These are phyloP conservation scores for Ornithoptera priamus DNA, from an alignment of 2,888 invertebrate genomes.

Conservation along the genomic window DNA sequence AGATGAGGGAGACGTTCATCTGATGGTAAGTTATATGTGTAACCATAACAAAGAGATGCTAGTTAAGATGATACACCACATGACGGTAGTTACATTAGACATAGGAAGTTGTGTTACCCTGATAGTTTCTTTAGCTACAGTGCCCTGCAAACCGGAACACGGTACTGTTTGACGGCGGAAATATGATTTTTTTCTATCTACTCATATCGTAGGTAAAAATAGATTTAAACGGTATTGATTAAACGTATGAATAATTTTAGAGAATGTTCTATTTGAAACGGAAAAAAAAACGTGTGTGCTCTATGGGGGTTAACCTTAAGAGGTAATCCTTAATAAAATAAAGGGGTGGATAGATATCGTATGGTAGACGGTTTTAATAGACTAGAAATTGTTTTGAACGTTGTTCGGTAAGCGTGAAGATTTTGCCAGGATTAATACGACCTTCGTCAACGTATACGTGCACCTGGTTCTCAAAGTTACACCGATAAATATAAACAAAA, in stretches of 20 bases:
- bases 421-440: constrained; percentile 64
- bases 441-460: constrained; percentile 54
- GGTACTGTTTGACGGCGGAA: too few relatives aligned
- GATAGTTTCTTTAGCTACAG: too few relatives aligned
- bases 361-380: constrained; percentile 65
- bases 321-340: constrained; percentile 30
- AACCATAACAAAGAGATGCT: too few relatives aligned
- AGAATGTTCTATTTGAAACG: constrained; percentile 1
- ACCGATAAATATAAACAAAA: background rate
- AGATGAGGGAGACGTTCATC: too few relatives aligned
- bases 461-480: constrained; percentile 54
- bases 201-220: too few relatives aligned
- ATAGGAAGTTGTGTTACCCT: too few relatives aligned
- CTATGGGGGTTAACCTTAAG: constrained; percentile 25
- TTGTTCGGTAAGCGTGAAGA: constrained; percentile 73
- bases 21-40: too few relatives aligned
- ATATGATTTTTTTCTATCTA: too few relatives aligned
- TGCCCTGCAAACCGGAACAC: too few relatives aligned
- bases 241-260: constrained; percentile 14
- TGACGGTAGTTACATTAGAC: too few relatives aligned
- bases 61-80: too few relatives aligned
- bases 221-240: background rate
- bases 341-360: constrained; percentile 30
- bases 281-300: constrained; percentile 15
- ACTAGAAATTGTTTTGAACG: constrained; percentile 76